Evolutionary conservation across 2,888 invertebrate genomes (phyloP).

Genomic region (Morpho deidamia): DNA sequence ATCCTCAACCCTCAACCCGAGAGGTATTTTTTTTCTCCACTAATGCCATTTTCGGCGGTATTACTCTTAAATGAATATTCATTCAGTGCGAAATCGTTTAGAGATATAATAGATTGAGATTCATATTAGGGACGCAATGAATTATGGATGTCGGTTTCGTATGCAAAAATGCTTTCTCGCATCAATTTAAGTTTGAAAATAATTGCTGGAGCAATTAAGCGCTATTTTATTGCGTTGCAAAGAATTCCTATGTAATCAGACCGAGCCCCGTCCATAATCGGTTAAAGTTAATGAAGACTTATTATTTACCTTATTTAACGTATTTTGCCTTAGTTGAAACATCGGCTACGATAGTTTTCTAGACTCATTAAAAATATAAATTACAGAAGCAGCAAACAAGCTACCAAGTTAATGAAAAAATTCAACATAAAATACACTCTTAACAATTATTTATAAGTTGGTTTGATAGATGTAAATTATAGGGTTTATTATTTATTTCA

Average conservation of each 20-base stretch:
- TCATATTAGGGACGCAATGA: slow-evolving; percentile 64
- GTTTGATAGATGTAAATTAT: too few relatives aligned
- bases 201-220: slow-evolving; percentile 12
- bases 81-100: slow-evolving; percentile 72
- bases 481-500: too few relatives aligned
- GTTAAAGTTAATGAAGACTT: neutral
- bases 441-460: too few relatives aligned
- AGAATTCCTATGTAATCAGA: neutral
- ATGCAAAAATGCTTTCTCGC: slow-evolving; percentile 44
- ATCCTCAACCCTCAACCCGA: slow-evolving; percentile 47
- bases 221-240: neutral
- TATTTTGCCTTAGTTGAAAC: too few relatives aligned
- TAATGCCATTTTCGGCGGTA: slow-evolving; percentile 69
- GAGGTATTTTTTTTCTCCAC: slow-evolving; percentile 52
- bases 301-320: neutral
- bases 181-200: slow-evolving; percentile 25
- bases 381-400: too few relatives aligned
- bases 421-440: too few relatives aligned
- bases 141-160: slow-evolving; percentile 59
- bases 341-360: too few relatives aligned
- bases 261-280: neutral
- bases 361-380: too few relatives aligned
- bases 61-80: slow-evolving; percentile 75
- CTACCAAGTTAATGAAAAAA: too few relatives aligned
- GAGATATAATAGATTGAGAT: slow-evolving; percentile 73